Evolutionary conservation across 2,797 vertebrate genomes (phyloP).

Genomic region (Echiichthys vipera): DNA sequence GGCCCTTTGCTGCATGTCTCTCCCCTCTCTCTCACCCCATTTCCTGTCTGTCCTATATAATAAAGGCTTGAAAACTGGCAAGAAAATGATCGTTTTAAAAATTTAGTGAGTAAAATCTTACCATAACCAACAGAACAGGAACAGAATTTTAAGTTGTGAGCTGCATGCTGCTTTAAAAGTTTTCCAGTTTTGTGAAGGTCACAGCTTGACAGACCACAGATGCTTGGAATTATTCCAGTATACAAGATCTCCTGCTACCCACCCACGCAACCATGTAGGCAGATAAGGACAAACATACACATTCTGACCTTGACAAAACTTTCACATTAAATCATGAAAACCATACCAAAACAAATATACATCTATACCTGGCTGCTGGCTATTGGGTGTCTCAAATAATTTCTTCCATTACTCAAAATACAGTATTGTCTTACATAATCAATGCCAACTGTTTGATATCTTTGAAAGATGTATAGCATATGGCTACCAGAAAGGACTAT

Average conservation of each 20-base stretch:
- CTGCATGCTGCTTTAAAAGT: conserved; percentile 35
- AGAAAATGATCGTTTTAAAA: no score
- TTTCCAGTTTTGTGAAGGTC: conserved; percentile 35
- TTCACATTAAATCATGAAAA: conserved; percentile 7
- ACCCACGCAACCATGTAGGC: neutral
- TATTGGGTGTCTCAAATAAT: neutral
- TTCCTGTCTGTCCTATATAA: no score
- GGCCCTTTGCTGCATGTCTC: no score
- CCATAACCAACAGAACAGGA: neutral
- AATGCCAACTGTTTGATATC: neutral
- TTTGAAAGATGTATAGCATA: neutral
- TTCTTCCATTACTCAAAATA: neutral
- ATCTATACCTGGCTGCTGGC: neutral
- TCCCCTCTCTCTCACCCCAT: no score
- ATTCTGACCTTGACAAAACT: conserved; percentile 23
- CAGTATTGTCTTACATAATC: neutral
- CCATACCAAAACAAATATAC: neutral
- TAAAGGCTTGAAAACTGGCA: no score
- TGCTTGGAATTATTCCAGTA: conserved; percentile 27
- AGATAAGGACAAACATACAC: conserved; percentile 15
- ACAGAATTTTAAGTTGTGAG: neutral
- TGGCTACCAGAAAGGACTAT: neutral
- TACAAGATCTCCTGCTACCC: conserved; percentile 12
- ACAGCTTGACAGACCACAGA: conserved; percentile 35
- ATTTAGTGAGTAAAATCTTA: neutral